Conservation (phyloP, 2,797 vertebrate genomes). For the Sylvia borin region DNA sequence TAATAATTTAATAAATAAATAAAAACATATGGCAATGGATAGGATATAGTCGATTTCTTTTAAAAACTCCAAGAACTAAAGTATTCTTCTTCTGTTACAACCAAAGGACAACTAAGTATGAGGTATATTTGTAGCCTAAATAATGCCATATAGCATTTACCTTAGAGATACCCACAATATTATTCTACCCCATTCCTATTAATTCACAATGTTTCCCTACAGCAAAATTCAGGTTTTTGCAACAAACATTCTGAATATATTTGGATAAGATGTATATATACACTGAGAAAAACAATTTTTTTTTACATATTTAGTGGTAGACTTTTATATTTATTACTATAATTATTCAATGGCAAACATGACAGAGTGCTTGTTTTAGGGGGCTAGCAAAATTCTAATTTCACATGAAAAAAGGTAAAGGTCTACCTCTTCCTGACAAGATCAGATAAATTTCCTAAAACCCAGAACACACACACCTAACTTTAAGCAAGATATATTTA, state of each 20-base stretch:
- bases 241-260: background rate
- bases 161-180: background rate
- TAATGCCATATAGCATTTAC: background rate
- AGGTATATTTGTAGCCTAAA: background rate
- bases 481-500: background rate
- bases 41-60: background rate
- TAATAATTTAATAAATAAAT: background rate
- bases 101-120: background rate
- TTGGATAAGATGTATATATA: background rate
- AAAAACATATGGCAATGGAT: background rate
- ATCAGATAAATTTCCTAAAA: background rate
- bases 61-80: background rate
- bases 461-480: background rate
- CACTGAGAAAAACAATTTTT: background rate
- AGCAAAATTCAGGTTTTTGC: background rate
- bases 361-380: background rate
- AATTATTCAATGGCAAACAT: background rate
- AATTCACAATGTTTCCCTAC: background rate
- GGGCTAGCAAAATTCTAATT: background rate
- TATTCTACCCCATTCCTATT: background rate
- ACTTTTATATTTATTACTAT: background rate
- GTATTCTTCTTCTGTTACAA: background rate
- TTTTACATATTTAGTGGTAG: background rate
- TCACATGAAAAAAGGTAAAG: background rate
- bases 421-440: background rate